These are phyloP conservation scores for Monomorium pharaonis DNA, from an alignment of 1,140 invertebrate genomes.

Conservation along the genomic window DNA sequence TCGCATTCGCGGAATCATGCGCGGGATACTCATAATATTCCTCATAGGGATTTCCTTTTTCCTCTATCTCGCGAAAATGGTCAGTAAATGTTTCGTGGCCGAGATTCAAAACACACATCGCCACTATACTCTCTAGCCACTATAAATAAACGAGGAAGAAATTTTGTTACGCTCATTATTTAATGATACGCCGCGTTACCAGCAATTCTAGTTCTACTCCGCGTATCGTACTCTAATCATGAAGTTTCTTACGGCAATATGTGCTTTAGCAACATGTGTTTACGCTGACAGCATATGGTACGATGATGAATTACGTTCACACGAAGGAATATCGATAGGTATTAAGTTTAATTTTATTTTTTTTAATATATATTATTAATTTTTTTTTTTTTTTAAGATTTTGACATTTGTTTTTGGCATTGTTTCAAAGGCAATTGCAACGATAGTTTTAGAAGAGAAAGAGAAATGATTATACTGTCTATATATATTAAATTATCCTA, in stretches of 20 bases:
- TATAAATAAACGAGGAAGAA: slow-evolving; percentile 10
- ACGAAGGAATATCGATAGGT: neutral
- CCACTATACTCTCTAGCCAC: neutral
- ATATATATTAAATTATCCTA: neutral
- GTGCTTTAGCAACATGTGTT: neutral
- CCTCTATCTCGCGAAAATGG: neutral
- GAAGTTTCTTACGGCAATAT: neutral
- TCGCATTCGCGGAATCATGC: neutral
- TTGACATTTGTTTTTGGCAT: neutral
- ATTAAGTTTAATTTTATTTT: neutral
- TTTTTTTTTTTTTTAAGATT: slow-evolving; percentile 13
- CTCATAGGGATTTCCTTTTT: neutral
- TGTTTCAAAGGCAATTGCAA: neutral
- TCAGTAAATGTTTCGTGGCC: neutral
- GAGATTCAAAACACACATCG: neutral
- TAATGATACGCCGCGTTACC: neutral
- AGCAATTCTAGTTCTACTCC: neutral
- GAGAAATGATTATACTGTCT: neutral
- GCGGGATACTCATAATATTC: neutral
- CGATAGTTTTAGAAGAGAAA: no score
- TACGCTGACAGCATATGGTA: neutral
- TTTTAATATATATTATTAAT: neutral
- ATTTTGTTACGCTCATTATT: neutral
- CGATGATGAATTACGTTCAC: neutral
- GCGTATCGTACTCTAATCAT: neutral